Percentiles rank a stretch among this genome's conserved stretches.
Conservation (phyloP, 2,888 invertebrate species). For the Orchestes rusci region DNA sequence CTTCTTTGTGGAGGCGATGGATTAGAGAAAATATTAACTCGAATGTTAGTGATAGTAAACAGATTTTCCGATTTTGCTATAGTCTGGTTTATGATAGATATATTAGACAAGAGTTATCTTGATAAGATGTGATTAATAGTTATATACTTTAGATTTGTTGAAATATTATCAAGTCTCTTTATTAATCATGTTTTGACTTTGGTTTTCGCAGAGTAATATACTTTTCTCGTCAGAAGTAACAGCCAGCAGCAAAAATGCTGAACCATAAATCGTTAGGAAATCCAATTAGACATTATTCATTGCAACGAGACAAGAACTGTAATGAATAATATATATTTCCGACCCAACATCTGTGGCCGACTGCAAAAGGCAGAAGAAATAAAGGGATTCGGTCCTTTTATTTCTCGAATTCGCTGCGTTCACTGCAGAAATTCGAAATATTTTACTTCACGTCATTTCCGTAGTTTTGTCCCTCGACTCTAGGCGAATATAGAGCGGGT, state of each 20-base stretch:
- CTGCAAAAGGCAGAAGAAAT: conserved; percentile 36
- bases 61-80: too few relatives aligned
- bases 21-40: too few relatives aligned
- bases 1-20: conserved; percentile 20
- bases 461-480: too few relatives aligned
- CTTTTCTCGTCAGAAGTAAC: conserved; percentile 25
- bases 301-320: conserved; percentile 28
- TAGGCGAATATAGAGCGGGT: too few relatives aligned
- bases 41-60: too few relatives aligned
- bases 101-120: too few relatives aligned
- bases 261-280: conserved; percentile 27
- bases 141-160: too few relatives aligned
- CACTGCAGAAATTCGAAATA: conserved; percentile 23
- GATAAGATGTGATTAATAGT: too few relatives aligned
- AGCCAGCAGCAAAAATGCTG: too few relatives aligned
- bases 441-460: conserved; percentile 19
- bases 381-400: conserved; percentile 35
- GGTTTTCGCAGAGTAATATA: conserved; percentile 24
- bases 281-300: conserved; percentile 28
- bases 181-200: too few relatives aligned
- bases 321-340: conserved; percentile 38
- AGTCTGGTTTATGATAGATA: too few relatives aligned
- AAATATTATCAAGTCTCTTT: too few relatives aligned
- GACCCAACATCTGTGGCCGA: conserved; percentile 36
- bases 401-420: conserved; percentile 30